A percentile compares a stretch with the other conserved stretches of the same genome.
phyloP scores from a whole-genome alignment of 2,888 invertebrate species.

The Dryocosmus kuriphilus region DNA sequence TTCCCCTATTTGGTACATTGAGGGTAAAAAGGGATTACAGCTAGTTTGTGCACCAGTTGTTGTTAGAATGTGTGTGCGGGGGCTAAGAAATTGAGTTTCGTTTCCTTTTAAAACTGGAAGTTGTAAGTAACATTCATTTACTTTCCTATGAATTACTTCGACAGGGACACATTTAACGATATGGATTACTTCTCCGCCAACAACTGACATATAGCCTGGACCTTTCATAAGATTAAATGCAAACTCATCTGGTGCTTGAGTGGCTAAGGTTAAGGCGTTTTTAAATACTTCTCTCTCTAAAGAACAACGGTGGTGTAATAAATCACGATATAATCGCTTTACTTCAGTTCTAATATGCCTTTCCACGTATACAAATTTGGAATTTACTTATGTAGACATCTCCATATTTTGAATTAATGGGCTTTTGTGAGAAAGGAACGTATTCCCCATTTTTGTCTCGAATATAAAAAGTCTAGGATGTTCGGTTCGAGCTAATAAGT shows the following conservation, averaged over 20 bases:
- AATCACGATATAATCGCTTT: conserved; percentile 55
- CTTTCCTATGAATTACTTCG: conserved; percentile 48
- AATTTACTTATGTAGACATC: conserved; percentile 58
- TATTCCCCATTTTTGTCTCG: conserved; percentile 1
- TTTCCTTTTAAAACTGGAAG: conserved; percentile 52
- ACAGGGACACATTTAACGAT: conserved; percentile 61
- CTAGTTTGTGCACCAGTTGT: too few relatives aligned
- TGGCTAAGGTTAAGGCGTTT: conserved; percentile 58
- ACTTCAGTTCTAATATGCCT: conserved; percentile 57
- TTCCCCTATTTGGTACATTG: too few relatives aligned
- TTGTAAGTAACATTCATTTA: conserved; percentile 57
- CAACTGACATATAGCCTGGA: conserved; percentile 60
- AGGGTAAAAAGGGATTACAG: too few relatives aligned
- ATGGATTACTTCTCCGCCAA: conserved; percentile 62
- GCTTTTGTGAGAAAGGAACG: neutral
- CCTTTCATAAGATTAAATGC: conserved; percentile 57
- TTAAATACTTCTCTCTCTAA: conserved; percentile 60
- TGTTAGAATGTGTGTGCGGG: conserved; percentile 12
- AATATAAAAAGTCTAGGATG: conserved; percentile 50
- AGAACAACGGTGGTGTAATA: conserved; percentile 59
- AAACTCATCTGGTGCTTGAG: too few relatives aligned
- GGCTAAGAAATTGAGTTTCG: conserved; percentile 51
- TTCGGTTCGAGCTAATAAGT: conserved; percentile 45
- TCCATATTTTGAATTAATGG: conserved; percentile 48
- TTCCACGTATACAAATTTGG: conserved; percentile 64